Evolutionary conservation across 2,888 invertebrate genomes (phyloP), one percentile per base, ranked within the genome.

Genomic region (Heliothis peltigera): DNA sequence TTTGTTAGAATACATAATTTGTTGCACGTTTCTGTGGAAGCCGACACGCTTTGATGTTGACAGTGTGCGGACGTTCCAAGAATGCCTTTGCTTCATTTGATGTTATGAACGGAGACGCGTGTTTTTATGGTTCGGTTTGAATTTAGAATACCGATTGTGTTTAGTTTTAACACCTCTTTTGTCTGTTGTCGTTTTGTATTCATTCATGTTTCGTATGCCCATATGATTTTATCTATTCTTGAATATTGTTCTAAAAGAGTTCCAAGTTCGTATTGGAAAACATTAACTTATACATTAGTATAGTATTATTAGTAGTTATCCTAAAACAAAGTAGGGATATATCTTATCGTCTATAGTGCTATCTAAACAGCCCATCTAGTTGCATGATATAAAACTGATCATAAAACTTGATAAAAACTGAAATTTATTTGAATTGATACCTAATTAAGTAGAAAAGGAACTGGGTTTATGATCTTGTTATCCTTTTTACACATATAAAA

Each of bases 1-100:
- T 90, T 88, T 85, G 87, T 89, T 83, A 79, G 79, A 75, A 84
- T 80, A 79, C 77, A 75, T 82, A 84, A 84, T 83, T 84, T 85
- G 83, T 84, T 80, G 82, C 79, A 76, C 79, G 76, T 85, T 79
- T 77, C 75, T 70, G 61, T 70, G 58, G 69, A 80, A 78, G 73
- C 75, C 69, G 77, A 72, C 68, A 71, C 60, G 56, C 87, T 87
- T 87, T 87, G 87, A 87, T 79, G 77, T 83, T 76, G 79, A 79
- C 77, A 70, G 67, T 75, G 43, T 69, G 70, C 43, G 81, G 76
- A 78, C 77, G 70, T 84, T 84, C 74, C 59, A 55, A 69, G 84
- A 80, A 72, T 77, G 74, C 72, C 54, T 66, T 52, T 63, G 73
- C 46, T 62, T 70, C 73, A 74, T 85, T 84, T 85, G 79, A 84